Evolutionary conservation across 2,888 invertebrate genomes (phyloP).

Genomic region (Nymphalis c-album): DNA sequence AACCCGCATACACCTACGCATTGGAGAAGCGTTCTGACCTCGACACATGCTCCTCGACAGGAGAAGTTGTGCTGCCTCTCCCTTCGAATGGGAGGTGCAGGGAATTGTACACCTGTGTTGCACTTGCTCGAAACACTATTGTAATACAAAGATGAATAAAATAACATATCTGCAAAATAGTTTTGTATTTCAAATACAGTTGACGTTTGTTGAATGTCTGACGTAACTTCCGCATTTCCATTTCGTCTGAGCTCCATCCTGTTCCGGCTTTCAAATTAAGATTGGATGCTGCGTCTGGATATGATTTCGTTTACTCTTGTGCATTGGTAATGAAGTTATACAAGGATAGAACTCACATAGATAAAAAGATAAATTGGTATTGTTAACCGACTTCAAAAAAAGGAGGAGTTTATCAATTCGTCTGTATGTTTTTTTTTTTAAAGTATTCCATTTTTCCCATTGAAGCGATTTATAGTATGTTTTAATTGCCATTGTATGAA

Average conservation of each 20-base stretch:
- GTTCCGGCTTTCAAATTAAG: slow-evolving; percentile 18
- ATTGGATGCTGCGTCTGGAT: slow-evolving; percentile 9
- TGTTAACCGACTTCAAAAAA: no score
- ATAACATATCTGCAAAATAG: slow-evolving; percentile 6
- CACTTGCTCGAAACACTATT: neutral
- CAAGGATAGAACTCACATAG: neutral
- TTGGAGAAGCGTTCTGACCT: no score
- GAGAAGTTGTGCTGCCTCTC: no score
- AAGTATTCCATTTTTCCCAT: no score
- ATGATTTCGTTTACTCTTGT: slow-evolving; percentile 11
- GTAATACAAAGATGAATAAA: neutral
- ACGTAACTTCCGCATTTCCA: slow-evolving; percentile 21
- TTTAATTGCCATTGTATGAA: no score
- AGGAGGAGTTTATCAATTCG: no score
- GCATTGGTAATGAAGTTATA: slow-evolving; percentile 4
- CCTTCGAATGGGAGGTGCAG: no score
- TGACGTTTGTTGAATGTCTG: slow-evolving; percentile 21
- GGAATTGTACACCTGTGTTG: no score
- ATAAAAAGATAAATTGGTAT: neutral
- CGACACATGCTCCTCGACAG: neutral
- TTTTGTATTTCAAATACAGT: slow-evolving; percentile 5
- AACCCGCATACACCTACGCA: no score
- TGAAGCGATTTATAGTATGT: no score
- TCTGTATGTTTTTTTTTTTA: no score
- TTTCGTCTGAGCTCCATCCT: slow-evolving; percentile 26